Conservation (phyloP, 2,797 vertebrate genomes). For the Pangasius krempfi region DNA sequence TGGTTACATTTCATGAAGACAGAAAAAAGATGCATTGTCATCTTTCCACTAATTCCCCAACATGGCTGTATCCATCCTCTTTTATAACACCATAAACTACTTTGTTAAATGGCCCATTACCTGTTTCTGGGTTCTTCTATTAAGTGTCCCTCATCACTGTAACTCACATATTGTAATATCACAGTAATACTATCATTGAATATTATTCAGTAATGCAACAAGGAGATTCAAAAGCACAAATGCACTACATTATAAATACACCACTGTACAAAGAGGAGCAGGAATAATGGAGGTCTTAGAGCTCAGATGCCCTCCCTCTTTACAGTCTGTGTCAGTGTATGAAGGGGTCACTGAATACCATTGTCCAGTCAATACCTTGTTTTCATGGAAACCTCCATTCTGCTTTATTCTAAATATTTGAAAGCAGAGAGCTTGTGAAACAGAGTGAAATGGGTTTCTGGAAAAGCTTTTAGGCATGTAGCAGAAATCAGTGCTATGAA, state of each 20-base stretch:
- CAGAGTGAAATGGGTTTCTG: slow-evolving; percentile 24
- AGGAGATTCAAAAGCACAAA: not conserved
- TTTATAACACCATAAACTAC: not conserved
- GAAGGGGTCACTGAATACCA: slow-evolving; percentile 25
- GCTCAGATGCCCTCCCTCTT: slow-evolving; percentile 1
- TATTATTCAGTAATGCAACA: not conserved
- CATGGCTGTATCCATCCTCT: not conserved
- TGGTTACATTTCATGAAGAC: not conserved
- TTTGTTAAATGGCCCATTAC: not conserved
- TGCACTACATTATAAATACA: not conserved
- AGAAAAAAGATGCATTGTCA: not conserved
- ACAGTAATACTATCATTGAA: not conserved
- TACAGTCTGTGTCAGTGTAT: slow-evolving; percentile 4
- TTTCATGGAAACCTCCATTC: slow-evolving; percentile 34
- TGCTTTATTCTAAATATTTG: slow-evolving; percentile 66
- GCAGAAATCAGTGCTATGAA: slow-evolving; percentile 42
- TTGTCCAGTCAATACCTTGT: slow-evolving; percentile 3
- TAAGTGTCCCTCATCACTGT: not conserved
- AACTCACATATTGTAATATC: slow-evolving; percentile 5
- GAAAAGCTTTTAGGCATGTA: slow-evolving; percentile 52
- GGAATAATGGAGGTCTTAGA: slow-evolving; percentile 10
- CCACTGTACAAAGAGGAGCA: not conserved
- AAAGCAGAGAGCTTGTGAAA: slow-evolving; percentile 46
- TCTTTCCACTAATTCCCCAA: not conserved
- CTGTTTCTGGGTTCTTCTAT: not conserved